Evolutionary conservation across 2,888 invertebrate genomes (phyloP), one percentile per base, ranked within the genome.

Genomic region (Drosophila greeni): DNA sequence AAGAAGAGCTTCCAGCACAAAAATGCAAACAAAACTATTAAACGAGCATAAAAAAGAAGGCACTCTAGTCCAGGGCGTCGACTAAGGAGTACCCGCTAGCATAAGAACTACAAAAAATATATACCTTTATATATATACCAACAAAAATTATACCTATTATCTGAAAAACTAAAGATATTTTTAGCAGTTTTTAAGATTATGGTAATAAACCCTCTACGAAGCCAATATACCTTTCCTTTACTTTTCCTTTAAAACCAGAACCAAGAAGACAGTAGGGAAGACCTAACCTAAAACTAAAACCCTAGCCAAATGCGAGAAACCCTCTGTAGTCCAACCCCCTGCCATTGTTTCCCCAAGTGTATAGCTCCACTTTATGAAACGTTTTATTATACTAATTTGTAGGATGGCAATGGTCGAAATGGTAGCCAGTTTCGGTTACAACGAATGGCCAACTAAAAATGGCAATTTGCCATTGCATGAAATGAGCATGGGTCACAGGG

Each of bases 301-400:
- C 70, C 58, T 54, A 51, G 65, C 59, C 61, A 60, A 60, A 42
- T 59, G 49, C 8, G 20, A 36, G 49, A 47, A 36, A 11, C 42
- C 65, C 64, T 45, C 12, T 31, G 37, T 2, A 37, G 47, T 16
- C 36, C 26, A 18, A 39, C 42, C 36, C 48, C 12, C 8, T 12
- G 16, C 20, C 24, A 20, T 42, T 49, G 40, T 60, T 31, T 49
- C 29, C 61, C 49, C 40, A 49, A 26, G 54, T 45, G 65, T 59
- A 69, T 59, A 72, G 77, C 71, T 70, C 75, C 79, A 83, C 86
- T 87, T 86, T 87, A 87, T 87, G 86, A 85, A 87, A 87, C 87
- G 86, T 87, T 87, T 87, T 87, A 87, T 87, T 87, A 87, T 80
- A 85, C 88, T 87, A 87, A 87, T 87, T 87, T 87, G 87, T 85